phyloP scores from a whole-genome alignment of 2,797 vertebrate species.

The Enteromius trimaculatus region DNA sequence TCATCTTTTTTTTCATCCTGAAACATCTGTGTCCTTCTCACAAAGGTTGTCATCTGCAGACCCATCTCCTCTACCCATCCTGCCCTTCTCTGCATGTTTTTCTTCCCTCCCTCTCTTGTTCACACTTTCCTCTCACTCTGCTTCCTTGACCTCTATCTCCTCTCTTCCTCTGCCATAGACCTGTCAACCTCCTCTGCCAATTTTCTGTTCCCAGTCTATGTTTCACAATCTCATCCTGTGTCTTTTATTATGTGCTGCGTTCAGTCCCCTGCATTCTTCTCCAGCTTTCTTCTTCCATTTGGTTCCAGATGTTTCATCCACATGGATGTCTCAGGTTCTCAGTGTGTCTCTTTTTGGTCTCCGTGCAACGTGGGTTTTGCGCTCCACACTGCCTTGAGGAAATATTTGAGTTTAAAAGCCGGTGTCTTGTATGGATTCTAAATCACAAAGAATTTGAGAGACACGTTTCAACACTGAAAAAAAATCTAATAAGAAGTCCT shows the following conservation, averaged over 20 bases:
- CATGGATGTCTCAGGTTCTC: neutral
- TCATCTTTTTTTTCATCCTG: neutral
- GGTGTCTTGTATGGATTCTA: neutral
- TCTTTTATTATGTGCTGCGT: neutral
- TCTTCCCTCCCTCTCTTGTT: slow-evolving; percentile 28
- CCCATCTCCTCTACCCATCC: neutral
- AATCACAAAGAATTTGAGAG: neutral
- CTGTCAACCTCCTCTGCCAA: neutral
- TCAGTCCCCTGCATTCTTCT: slow-evolving; percentile 12
- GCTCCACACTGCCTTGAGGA: neutral
- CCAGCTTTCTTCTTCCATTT: neutral
- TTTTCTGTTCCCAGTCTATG: slow-evolving; percentile 10
- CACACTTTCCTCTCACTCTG: slow-evolving; percentile 19
- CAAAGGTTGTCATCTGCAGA: slow-evolving; percentile 16
- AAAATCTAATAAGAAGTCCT: neutral
- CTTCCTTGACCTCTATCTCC: slow-evolving; percentile 4
- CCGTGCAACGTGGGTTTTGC: neutral
- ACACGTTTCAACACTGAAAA: neutral
- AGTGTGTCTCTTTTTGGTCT: neutral
- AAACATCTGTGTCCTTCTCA: slow-evolving; percentile 35
- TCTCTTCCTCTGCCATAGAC: slow-evolving; percentile 3
- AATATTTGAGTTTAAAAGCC: neutral
- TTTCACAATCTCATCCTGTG: neutral
- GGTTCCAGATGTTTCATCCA: neutral
- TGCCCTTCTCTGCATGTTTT: slow-evolving; percentile 5